Base-by-base conservation (phyloP, 2,888 invertebrate species). In the Tinea semifulvella region DNA sequence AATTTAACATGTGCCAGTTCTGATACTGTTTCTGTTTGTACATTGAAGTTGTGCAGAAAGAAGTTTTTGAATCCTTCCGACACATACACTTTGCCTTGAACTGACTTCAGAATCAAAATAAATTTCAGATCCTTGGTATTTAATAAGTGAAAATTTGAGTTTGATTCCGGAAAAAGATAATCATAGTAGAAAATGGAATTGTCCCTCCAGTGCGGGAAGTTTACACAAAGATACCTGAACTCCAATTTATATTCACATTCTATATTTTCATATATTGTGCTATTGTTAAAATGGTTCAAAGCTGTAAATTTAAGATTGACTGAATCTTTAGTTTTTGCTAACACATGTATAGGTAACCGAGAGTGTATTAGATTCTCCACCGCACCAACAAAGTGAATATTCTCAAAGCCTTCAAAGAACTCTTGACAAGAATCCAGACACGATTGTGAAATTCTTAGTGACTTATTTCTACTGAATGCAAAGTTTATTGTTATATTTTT, bases 301-400 rank as follows among this genome's bases (percentile, higher is more conserved):
- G 66, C 45, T 46, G 67, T 65, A 44, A 57, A 68, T 47, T 60
- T 63, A 18, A 75, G 53, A 11, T 43, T 55, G 26, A 62, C 54
- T 39, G 71, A 49, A 13, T 57, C 17, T 11, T 11, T 55, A 1
- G 65, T 55, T 44, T 63, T 56, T 43, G 54, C 46, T 50, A 75
- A 56, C 16, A 70, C 46, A 44, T 51, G 47, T 44, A 53, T n/a
- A 35, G 58, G 52, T 49, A 64, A 44, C 44, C 55, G 54, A 35
- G 61, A 66, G 50, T 54, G 56, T 26, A 68, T 46, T 38, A 73
- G 59, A 53, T 62, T 64, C 10, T 48, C 46, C 18, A 54, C 44
- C 26, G 60, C 61, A 8, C 73, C 68, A 47, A 72, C 54, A 52
- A 77, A 69, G 56, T 74, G 63, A 1, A 76, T 50, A 54, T 65